Evolutionary conservation across 30 jellyfish, hydroid and myxozoan species (phyloP).

Genomic region (Mastigias papua): DNA sequence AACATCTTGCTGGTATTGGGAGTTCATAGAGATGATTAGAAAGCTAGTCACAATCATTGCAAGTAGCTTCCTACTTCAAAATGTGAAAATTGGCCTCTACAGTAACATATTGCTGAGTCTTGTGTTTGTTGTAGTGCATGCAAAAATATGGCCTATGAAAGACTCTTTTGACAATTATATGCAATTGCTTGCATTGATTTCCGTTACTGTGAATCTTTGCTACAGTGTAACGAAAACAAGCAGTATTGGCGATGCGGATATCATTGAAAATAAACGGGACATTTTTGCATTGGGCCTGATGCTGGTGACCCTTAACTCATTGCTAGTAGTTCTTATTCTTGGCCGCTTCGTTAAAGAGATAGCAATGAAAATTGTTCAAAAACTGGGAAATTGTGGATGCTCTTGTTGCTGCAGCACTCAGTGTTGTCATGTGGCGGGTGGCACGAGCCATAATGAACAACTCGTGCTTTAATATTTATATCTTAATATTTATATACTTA

Average conservation of each 20-base stretch:
- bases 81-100: conserved; percentile 19
- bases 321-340: neutral
- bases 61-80: conserved; percentile 6
- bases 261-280: conserved; percentile 7
- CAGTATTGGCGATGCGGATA: conserved; percentile 34
- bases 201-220: conserved; percentile 39
- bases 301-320: conserved; percentile 28
- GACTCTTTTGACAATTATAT: conserved; percentile 38
- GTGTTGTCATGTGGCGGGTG: neutral
- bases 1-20: conserved; percentile 59
- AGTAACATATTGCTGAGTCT: conserved; percentile 1
- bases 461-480: too few species aligned
- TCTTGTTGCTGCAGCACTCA: neutral
- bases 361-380: neutral
- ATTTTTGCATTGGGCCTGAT: conserved; percentile 10
- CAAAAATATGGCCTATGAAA: conserved; percentile 39
- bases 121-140: conserved; percentile 50
- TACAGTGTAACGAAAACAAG: conserved; percentile 27
- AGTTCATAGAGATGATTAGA: conserved; percentile 38
- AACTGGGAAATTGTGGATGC: neutral
- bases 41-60: conserved; percentile 29
- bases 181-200: conserved; percentile 41
- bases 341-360: conserved; percentile 33
- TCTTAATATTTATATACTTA: too few species aligned
- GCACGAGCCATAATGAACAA: too few species aligned